These are phyloP conservation scores for Pharmacophagus antenor DNA, from an alignment of 2,888 invertebrate genomes.

Conservation along the genomic window DNA sequence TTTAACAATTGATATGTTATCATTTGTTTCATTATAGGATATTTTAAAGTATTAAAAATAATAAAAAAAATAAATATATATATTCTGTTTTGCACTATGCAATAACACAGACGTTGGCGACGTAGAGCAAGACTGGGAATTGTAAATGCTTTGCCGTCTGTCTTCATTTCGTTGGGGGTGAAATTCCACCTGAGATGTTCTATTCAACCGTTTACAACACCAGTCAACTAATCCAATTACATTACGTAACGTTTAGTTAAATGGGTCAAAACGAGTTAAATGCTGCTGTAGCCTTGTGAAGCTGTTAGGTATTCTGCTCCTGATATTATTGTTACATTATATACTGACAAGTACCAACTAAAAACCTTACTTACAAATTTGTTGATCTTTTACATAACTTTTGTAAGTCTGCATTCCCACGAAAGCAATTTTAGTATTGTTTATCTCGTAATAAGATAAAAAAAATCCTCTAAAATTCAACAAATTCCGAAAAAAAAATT, in stretches of 20 bases:
- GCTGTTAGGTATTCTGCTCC: background rate
- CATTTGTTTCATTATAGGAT: no score
- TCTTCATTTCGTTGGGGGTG: background rate
- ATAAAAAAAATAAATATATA: background rate
- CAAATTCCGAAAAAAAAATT: no score
- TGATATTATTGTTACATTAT: background rate
- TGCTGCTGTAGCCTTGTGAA: background rate
- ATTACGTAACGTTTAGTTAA: constrained; percentile 15
- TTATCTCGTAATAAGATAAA: no score
- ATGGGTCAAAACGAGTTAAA: constrained; percentile 15
- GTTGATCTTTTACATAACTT: no score
- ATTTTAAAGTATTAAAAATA: background rate
- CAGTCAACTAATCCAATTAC: constrained; percentile 18
- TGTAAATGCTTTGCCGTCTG: background rate
- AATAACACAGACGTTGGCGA: background rate
- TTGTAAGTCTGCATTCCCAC: no score
- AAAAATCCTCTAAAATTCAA: no score
- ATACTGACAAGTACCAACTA: no score
- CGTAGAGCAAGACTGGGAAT: background rate
- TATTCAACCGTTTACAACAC: constrained; percentile 7
- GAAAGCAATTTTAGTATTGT: no score
- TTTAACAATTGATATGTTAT: no score
- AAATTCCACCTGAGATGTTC: constrained; percentile 13
- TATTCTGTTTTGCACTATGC: background rate
- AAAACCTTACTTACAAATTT: no score